Conservation (phyloP, 2,888 invertebrate species). For the Hypomecis atomaria region DNA sequence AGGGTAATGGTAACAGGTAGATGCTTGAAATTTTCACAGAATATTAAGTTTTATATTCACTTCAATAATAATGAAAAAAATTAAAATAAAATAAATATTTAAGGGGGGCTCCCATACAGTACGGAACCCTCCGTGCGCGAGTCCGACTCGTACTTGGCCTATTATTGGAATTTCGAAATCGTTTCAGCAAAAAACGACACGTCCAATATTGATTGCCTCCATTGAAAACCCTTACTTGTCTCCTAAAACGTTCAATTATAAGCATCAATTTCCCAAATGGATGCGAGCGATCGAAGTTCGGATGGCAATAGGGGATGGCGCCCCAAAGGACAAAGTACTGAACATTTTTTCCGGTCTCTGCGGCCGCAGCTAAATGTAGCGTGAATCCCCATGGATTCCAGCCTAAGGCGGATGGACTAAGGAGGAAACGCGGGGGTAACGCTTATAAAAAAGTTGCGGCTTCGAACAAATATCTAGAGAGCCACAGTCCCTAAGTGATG, state of each 20-base stretch:
- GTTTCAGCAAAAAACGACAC: neutral
- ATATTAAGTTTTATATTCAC: no score
- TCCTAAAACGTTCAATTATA: slow-evolving; percentile 24
- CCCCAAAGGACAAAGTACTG: slow-evolving; percentile 31
- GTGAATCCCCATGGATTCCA: slow-evolving; percentile 33
- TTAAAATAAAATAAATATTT: no score
- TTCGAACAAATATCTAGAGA: no score
- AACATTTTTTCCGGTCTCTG: slow-evolving; percentile 36
- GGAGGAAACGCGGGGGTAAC: neutral
- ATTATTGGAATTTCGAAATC: no score
- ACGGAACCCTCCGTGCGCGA: no score
- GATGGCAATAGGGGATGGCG: slow-evolving; percentile 30
- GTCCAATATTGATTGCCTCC: slow-evolving; percentile 9
- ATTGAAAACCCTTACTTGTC: slow-evolving; percentile 20
- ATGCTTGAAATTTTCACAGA: no score
- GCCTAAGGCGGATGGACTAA: slow-evolving; percentile 11
- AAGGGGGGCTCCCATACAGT: no score
- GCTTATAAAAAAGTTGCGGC: no score
- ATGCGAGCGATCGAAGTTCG: slow-evolving; percentile 28
- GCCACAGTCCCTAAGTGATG: no score
- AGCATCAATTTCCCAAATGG: slow-evolving; percentile 30
- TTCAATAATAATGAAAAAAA: no score
- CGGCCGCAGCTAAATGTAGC: slow-evolving; percentile 34
- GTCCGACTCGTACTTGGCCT: no score
- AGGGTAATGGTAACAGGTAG: no score